Percentiles rank a stretch among this genome's conserved stretches.
Evolutionary conservation across 1,140 invertebrate genomes (phyloP).

Genomic region (Lordiphosa collinella): DNA sequence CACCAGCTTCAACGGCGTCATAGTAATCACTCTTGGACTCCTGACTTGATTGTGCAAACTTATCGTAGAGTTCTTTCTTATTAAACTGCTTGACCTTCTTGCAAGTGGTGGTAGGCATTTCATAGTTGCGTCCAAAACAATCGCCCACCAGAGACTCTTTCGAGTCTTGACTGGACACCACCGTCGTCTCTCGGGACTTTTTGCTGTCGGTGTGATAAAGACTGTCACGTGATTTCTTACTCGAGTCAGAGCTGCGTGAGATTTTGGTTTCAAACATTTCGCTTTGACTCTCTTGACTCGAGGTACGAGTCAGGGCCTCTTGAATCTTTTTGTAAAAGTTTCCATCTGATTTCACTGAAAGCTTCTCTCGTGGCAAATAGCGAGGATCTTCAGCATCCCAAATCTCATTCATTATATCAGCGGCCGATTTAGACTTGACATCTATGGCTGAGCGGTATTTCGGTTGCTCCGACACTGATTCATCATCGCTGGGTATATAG

Average conservation of each 20-base stretch:
- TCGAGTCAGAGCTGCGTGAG: conserved; percentile 83
- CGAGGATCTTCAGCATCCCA: conserved; percentile 85
- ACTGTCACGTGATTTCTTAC: conserved; percentile 83
- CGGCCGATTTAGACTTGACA: conserved; percentile 82
- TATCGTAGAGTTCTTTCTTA: conserved; percentile 77
- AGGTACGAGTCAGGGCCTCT: conserved; percentile 82
- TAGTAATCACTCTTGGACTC: conserved; percentile 85
- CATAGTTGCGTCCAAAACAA: conserved; percentile 73
- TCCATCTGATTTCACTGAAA: conserved; percentile 85
- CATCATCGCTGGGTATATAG: conserved; percentile 85
- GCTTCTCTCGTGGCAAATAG: conserved; percentile 84
- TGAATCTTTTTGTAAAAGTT: conserved; percentile 85
- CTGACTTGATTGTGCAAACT: conserved; percentile 83
- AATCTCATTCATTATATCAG: conserved; percentile 81
- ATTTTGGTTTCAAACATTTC: conserved; percentile 84
- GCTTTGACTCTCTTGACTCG: conserved; percentile 85
- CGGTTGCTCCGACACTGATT: conserved; percentile 81
- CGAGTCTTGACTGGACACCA: conserved; percentile 85
- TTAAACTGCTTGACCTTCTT: conserved; percentile 74
- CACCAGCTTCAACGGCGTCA: conserved; percentile 79
- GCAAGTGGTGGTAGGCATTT: conserved; percentile 78
- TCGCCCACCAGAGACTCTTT: conserved; percentile 80
- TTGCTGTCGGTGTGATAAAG: conserved; percentile 84
- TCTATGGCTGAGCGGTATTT: conserved; percentile 77
- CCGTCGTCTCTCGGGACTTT: conserved; percentile 82